phyloP scores from a whole-genome alignment of 1,140 invertebrate species.

The Aphidius gifuensis region DNA sequence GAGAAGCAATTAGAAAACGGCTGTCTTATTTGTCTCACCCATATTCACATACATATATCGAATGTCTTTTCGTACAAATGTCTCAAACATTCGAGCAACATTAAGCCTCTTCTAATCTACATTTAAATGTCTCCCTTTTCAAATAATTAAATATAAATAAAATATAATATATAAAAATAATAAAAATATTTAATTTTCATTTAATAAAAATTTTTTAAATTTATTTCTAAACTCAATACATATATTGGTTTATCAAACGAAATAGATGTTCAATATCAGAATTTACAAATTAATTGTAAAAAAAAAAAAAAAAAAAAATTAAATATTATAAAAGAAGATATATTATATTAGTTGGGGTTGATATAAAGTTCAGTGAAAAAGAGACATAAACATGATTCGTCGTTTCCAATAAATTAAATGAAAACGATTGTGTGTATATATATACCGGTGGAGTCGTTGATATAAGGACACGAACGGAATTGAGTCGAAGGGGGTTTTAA shows the following conservation, averaged over 20 bases:
- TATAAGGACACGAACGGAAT: conserved; percentile 48
- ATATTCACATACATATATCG: conserved; percentile 13
- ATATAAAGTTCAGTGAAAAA: background rate
- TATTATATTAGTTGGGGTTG: no score
- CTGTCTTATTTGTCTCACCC: conserved; percentile 48
- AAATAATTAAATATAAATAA: background rate
- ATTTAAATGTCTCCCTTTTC: conserved; percentile 18
- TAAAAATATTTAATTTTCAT: no score
- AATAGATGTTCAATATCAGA: no score
- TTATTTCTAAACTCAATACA: no score
- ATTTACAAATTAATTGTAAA: no score
- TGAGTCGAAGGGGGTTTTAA: conserved; percentile 38
- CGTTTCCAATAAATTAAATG: conserved; percentile 45
- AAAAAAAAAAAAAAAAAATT: no score
- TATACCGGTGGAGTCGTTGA: conserved; percentile 27
- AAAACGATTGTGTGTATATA: conserved; percentile 46
- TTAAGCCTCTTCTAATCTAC: conserved; percentile 50
- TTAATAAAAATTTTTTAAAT: no score
- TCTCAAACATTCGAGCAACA: conserved; percentile 44
- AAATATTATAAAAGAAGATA: no score
- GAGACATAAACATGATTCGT: conserved; percentile 21
- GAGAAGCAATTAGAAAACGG: conserved; percentile 53
- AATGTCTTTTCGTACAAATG: conserved; percentile 20
- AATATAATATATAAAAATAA: background rate
- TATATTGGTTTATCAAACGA: no score